A percentile compares a stretch with the other conserved stretches of the same genome.
phyloP scores from a whole-genome alignment of 2,113 vertebrate species.

The Uropsilus gracilis region DNA sequence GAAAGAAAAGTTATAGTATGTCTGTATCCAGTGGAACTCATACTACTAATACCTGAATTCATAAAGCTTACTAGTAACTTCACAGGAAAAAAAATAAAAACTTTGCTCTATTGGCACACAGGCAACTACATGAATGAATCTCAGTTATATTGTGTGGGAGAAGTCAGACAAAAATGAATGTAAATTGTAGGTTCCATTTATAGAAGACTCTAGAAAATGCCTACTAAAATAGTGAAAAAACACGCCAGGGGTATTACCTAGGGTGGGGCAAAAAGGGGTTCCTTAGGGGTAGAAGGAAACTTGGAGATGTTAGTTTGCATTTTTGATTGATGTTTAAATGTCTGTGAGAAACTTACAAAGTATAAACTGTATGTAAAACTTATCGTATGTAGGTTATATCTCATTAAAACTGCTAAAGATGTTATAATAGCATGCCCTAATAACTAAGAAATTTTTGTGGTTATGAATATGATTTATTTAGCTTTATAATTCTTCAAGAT shows the following conservation, averaged over 20 bases:
- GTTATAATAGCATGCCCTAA: background rate
- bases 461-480: slow-evolving; percentile 36
- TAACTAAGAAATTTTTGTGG: slow-evolving; percentile 8
- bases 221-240: background rate
- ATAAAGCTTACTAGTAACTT: background rate
- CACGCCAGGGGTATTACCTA: background rate
- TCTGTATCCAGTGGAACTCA: background rate
- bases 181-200: background rate
- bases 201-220: background rate
- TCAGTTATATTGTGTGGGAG: background rate
- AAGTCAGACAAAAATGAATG: background rate
- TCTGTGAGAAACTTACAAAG: background rate
- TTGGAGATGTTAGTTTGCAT: background rate
- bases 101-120: background rate
- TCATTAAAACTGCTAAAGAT: background rate
- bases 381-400: background rate
- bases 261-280: background rate
- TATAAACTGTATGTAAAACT: background rate
- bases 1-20: background rate
- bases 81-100: background rate
- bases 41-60: too few species aligned
- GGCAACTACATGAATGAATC: background rate
- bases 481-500: slow-evolving; percentile 26
- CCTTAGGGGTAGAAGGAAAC: background rate
- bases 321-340: background rate